A percentile compares a stretch with the other conserved stretches of the same genome.
phyloP scores from a whole-genome alignment of 2,888 invertebrate genomes.

The Ophion ellenae region DNA sequence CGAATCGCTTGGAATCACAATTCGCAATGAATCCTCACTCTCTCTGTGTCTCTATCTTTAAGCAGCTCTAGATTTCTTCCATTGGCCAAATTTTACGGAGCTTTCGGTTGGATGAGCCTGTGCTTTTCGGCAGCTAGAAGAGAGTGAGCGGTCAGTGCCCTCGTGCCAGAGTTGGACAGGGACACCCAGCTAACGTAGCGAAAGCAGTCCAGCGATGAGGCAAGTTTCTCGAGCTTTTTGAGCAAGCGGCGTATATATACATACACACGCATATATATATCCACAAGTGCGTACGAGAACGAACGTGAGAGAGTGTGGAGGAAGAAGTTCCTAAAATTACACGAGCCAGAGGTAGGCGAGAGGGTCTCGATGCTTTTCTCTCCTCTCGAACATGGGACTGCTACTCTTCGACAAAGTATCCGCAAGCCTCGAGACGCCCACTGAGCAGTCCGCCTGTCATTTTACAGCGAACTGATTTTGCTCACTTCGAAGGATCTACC shows the following conservation, averaged over 20 bases:
- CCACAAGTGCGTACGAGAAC: background rate
- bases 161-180: slow-evolving; percentile 48
- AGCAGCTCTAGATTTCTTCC: slow-evolving; percentile 4
- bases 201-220: slow-evolving; percentile 43
- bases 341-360: slow-evolving; percentile 39
- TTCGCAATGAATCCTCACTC: slow-evolving; percentile 25
- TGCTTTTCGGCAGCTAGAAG: slow-evolving; percentile 42
- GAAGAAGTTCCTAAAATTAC: slow-evolving; percentile 69
- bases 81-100: slow-evolving; percentile 12
- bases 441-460: background rate
- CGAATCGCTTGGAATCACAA: background rate
- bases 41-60: slow-evolving; percentile 36
- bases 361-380: slow-evolving; percentile 8
- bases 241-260: background rate
- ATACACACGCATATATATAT: background rate
- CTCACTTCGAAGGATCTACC: no score
- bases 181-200: slow-evolving; percentile 41
- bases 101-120: slow-evolving; percentile 31
- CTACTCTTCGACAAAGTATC: background rate
- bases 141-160: slow-evolving; percentile 64
- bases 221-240: background rate
- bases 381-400: background rate
- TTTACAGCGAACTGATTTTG: no score
- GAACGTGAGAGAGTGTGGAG: slow-evolving; percentile 52
- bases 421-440: background rate